Evolutionary conservation across 1,140 invertebrate species (phyloP).

Genomic region (Drosophila eugracilis): DNA sequence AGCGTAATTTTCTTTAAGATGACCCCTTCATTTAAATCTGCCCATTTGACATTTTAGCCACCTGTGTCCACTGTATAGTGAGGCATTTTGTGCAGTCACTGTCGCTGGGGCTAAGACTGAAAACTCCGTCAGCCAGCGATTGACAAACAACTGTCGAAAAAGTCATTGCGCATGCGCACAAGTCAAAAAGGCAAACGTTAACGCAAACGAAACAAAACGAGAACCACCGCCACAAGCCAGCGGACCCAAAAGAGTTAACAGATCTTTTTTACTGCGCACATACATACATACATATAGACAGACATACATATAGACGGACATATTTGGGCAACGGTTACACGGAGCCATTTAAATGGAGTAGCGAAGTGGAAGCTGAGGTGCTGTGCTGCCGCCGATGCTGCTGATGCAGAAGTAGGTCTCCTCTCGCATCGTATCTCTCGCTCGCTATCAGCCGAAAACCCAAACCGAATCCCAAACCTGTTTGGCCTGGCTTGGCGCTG

Average conservation of each 20-base stretch:
- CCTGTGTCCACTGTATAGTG: conserved; percentile 39
- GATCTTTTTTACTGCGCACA: conserved; percentile 43
- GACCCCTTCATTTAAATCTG: background rate
- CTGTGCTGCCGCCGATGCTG: conserved; percentile 11
- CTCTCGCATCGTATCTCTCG: conserved; percentile 54
- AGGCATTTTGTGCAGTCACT: conserved; percentile 41
- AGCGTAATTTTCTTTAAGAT: no score
- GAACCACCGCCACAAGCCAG: conserved; percentile 21
- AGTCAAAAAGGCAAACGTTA: conserved; percentile 74
- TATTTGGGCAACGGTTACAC: conserved; percentile 71
- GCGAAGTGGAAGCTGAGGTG: conserved; percentile 64
- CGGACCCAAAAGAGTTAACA: conserved; percentile 52
- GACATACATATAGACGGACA: conserved; percentile 3
- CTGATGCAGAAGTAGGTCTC: conserved; percentile 64
- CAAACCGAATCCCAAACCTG: conserved; percentile 54
- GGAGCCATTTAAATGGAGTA: conserved; percentile 76
- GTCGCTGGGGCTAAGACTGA: conserved; percentile 21
- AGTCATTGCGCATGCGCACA: conserved; percentile 78
- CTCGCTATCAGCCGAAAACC: conserved; percentile 43
- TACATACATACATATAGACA: background rate
- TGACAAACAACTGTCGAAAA: conserved; percentile 81
- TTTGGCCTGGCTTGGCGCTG: conserved; percentile 45
- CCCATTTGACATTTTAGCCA: conserved; percentile 20
- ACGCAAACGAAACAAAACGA: conserved; percentile 55
- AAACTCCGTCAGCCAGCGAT: conserved; percentile 51